Evolutionary conservation across 2,888 invertebrate species (phyloP), one percentile per base, ranked within the genome.

Genomic region (Chrysomela aeneicollis): DNA sequence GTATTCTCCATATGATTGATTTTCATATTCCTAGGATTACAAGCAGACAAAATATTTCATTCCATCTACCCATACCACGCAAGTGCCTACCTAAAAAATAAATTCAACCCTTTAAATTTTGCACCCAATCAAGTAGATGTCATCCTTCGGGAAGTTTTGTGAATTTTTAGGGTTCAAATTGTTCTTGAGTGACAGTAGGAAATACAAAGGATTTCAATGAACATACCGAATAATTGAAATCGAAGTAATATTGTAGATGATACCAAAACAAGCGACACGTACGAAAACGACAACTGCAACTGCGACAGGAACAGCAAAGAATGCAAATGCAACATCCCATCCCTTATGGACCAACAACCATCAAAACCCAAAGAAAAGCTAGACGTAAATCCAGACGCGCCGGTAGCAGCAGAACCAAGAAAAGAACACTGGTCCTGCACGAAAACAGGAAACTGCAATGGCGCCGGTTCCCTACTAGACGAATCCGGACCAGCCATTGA

Each of bases 301-400:
- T 72, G 72, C 52, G 37, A 54, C 18, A 64, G 69, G 52, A 63
- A 58, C 22, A 63, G 61, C 17, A 67, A 68, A 37, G 61, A 71
- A 26, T 73, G 74, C 26, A 71, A 72, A 61, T 74, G 74, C 50
- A 64, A 49, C 12, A 66, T 49, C 15, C 55, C 55, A 51, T 61
- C 26, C 1, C 9, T 37, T 9, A 37, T 35, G 12, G 21, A 62
- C 26, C 32, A 51, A 10, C 47, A 59, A 32, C 55, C 52, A 19
- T 18, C 59, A 0, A 54, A 53, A 59, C 9, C n/a, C 15, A 1
- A 42, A 42, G 15, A 42, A 15, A 42, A 15, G 6, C 3, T 15
- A 15, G 6, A 42, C 6, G 12, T 15, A 15, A 35, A 10, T 35
- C 15, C n/a, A 26, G 26, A 3, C 15, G 15, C 1, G 15, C 3